Evolutionary conservation across 2,113 vertebrate species (phyloP).

Genomic region (Gavia stellata): DNA sequence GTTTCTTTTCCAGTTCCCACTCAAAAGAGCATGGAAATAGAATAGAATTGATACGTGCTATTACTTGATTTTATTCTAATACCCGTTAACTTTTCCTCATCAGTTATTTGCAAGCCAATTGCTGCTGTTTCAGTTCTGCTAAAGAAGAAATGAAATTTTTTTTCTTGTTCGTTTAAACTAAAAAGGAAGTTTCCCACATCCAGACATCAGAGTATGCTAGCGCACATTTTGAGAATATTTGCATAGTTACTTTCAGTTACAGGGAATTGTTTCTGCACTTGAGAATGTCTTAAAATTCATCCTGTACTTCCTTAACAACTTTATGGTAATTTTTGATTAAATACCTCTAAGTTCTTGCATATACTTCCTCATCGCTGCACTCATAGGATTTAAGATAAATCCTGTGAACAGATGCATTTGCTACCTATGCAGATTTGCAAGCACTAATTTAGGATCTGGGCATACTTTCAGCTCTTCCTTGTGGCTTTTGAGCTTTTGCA

Average conservation of each 20-base stretch:
- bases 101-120: not conserved
- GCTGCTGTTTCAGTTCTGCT: not conserved
- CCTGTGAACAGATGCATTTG: not conserved
- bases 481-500: not conserved
- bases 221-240: not conserved
- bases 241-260: not conserved
- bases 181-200: not conserved
- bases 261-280: not conserved
- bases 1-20: not conserved
- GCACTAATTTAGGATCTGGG: not conserved
- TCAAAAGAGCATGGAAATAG: not conserved
- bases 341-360: not conserved
- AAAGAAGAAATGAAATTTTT: not conserved
- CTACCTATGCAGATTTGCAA: not conserved
- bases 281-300: not conserved
- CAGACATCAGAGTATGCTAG: not conserved
- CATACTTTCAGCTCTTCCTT: not conserved
- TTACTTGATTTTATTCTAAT: not conserved
- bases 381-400: not conserved
- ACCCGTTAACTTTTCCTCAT: not conserved
- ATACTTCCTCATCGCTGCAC: not conserved
- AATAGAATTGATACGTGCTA: not conserved
- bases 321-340: not conserved
- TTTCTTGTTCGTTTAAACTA: not conserved
- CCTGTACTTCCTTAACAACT: not conserved